Conservation (phyloP, 2,797 vertebrate genomes). For the Rhodeus uyekii region DNA sequence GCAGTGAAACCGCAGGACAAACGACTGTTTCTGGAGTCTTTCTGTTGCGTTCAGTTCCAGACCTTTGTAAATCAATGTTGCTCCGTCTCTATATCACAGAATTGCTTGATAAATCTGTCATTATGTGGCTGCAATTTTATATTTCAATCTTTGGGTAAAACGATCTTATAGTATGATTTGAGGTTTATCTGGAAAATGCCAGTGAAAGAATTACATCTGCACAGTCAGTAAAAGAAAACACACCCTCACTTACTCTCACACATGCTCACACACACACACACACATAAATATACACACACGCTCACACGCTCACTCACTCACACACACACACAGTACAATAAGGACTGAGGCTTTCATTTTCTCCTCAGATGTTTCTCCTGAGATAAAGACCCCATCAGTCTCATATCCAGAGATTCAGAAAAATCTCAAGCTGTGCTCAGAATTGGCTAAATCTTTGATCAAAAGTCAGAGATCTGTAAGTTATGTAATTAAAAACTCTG, state of each 20-base stretch:
- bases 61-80: constrained; percentile 57
- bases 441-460: too few species aligned
- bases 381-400: too few species aligned
- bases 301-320: too few species aligned
- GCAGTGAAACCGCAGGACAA: constrained; percentile 59
- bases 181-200: neutral
- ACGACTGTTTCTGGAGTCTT: constrained; percentile 52
- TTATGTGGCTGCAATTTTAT: constrained; percentile 3
- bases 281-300: too few species aligned
- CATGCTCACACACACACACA: neutral
- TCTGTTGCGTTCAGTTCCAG: constrained; percentile 55
- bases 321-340: too few species aligned
- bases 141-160: constrained; percentile 6
- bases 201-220: neutral
- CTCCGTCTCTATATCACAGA: neutral
- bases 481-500: too few species aligned
- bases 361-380: too few species aligned
- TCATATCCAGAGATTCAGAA: too few species aligned
- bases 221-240: neutral
- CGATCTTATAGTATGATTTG: neutral
- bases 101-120: constrained; percentile 28
- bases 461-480: too few species aligned
- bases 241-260: neutral
- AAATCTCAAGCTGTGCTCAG: too few species aligned
- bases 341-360: too few species aligned